A percentile compares a stretch with the other conserved stretches of the same genome.
Evolutionary conservation across 2,888 invertebrate species (phyloP).

Genomic region (Zele albiditarsus): DNA sequence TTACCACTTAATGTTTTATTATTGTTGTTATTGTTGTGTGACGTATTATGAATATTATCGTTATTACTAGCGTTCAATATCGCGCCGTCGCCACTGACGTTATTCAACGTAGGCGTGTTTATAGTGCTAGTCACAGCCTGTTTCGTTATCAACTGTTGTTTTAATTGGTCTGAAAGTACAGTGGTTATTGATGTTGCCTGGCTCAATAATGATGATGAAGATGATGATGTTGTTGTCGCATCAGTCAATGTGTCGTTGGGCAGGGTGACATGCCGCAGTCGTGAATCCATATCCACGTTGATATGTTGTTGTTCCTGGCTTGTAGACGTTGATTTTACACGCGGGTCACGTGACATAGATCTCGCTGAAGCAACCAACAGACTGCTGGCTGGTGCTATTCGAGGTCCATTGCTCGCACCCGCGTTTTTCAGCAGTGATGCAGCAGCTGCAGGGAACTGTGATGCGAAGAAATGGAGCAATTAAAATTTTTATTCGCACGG

Average conservation of each 20-base stretch:
- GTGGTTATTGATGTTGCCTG: slow-evolving; percentile 59
- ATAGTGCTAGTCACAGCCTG: slow-evolving; percentile 65
- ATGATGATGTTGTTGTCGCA: slow-evolving; percentile 12
- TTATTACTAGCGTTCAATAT: slow-evolving; percentile 64
- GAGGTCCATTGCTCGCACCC: slow-evolving; percentile 66
- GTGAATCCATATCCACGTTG: slow-evolving; percentile 55
- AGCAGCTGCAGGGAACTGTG: slow-evolving; percentile 64
- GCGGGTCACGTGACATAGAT: slow-evolving; percentile 70
- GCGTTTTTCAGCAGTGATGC: slow-evolving; percentile 65
- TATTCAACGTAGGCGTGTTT: slow-evolving; percentile 64
- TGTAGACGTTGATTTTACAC: slow-evolving; percentile 58
- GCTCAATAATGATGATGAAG: slow-evolving; percentile 19
- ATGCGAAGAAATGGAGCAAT: slow-evolving; percentile 5
- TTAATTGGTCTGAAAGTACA: slow-evolving; percentile 69
- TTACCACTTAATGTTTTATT: slow-evolving; percentile 68
- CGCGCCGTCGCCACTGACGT: slow-evolving; percentile 61
- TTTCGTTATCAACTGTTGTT: slow-evolving; percentile 68
- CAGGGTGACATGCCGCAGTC: slow-evolving; percentile 54
- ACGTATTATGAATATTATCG: slow-evolving; percentile 64
- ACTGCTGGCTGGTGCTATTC: slow-evolving; percentile 76
- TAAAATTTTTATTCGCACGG: slow-evolving; percentile 11
- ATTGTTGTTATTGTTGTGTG: slow-evolving; percentile 63
- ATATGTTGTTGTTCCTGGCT: slow-evolving; percentile 64
- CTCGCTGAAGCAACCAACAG: slow-evolving; percentile 74
- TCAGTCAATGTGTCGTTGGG: slow-evolving; percentile 29